Evolutionary conservation across 1,140 invertebrate species (phyloP), one percentile per base, ranked within the genome.

Genomic region (Pseudomyrmex sp.): DNA sequence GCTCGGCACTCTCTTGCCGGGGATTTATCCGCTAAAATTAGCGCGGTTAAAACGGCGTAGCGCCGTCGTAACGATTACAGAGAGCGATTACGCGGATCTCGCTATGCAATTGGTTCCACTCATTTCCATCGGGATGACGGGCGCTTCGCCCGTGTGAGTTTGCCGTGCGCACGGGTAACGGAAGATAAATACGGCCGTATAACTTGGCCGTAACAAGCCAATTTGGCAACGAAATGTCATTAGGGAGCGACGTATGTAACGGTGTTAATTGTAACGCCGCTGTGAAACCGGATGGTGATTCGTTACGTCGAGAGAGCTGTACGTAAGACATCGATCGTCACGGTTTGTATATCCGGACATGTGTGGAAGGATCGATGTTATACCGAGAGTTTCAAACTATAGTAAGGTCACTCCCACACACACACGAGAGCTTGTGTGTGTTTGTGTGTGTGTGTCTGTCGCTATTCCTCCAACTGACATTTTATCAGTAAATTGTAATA

Each of bases 181-280:
- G 52, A 72, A 80, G 76, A 72, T 80, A 80, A 80, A 80, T 80
- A 80, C 54, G 76, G n/a, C 54, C 48, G 66, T 80, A 80, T 80
- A 80, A 72, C 76, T 80, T 70, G 18, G 66, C 44, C 66, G 54
- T 72, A 35, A 80, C 76, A 80, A 80, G 76, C 76, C 76, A 80
- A 80, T 80, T 80, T 80, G 76, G 76, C 76, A 80, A 80, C 76
- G 76, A 80, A 80, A 80, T 59, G 76, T 80, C 76, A 72, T 80
- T 80, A 80, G 52, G 20, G 46, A 80, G 66, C 65, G 66, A 61
- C 76, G 76, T 80, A 80, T 80, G 76, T 59, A 70, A 80, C 44
- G 20, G 66, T 44, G 76, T 80, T 80, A 72, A 80, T 70, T 80
- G 66, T 80, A 80, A 80, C 50, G 56, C 66, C 54, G 54, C 18